Conservation (phyloP, 2,888 invertebrate species). For the Acleris literana region DNA sequence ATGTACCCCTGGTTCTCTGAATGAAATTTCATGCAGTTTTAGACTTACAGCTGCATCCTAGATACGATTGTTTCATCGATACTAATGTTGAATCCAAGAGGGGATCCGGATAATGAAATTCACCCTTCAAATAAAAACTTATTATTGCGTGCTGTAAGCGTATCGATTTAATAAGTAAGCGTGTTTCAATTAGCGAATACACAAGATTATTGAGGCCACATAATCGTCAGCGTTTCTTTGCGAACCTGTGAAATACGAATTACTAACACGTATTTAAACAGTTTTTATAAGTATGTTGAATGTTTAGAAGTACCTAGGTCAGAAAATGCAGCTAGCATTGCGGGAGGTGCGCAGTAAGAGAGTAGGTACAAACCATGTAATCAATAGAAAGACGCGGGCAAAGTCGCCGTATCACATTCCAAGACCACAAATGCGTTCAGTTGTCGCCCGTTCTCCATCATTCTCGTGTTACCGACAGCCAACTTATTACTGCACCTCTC, state of each 20-base stretch:
- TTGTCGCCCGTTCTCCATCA: slow-evolving; percentile 56
- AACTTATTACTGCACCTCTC: slow-evolving; percentile 48
- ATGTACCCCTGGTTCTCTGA: slow-evolving; percentile 51
- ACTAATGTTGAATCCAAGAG: background rate
- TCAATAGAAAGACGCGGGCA: slow-evolving; percentile 51
- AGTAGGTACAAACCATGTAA: slow-evolving; percentile 41
- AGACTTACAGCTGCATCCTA: background rate
- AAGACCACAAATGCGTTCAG: slow-evolving; percentile 57
- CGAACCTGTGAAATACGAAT: slow-evolving; percentile 25
- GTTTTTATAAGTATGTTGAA: background rate
- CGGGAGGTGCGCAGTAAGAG: slow-evolving; percentile 17
- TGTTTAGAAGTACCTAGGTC: background rate
- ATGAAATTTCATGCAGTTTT: slow-evolving; percentile 26
- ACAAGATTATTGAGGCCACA: slow-evolving; percentile 52
- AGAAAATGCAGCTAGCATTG: background rate
- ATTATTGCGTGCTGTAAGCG: slow-evolving; percentile 46
- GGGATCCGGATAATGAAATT: slow-evolving; percentile 21
- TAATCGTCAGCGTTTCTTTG: slow-evolving; percentile 47
- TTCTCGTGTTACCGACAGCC: slow-evolving; percentile 61
- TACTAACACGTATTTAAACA: slow-evolving; percentile 9
- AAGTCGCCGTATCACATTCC: slow-evolving; percentile 54
- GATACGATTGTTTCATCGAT: slow-evolving; percentile 21
- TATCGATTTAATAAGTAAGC: slow-evolving; percentile 45
- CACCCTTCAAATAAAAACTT: slow-evolving; percentile 37
- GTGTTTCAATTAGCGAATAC: slow-evolving; percentile 39